phyloP scores from a whole-genome alignment of 1,140 invertebrate genomes.

The Drosophila tani region DNA sequence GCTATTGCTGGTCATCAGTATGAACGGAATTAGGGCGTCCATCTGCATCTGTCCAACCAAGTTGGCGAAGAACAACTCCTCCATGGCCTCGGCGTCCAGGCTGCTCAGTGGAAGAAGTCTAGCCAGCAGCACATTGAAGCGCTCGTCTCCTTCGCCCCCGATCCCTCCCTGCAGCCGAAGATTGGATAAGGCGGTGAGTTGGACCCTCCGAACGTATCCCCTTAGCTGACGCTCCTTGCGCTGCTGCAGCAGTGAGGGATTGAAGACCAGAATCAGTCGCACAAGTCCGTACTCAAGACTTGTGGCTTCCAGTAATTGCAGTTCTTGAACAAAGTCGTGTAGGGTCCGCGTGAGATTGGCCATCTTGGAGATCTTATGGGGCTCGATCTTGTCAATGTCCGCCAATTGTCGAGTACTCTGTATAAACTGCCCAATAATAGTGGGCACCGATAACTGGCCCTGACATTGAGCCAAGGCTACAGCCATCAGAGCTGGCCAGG shows the following conservation, averaged over 20 bases:
- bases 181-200: slow-evolving; percentile 68
- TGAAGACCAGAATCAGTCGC: slow-evolving; percentile 93
- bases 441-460: slow-evolving; percentile 91
- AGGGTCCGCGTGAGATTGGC: slow-evolving; percentile 93
- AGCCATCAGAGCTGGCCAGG: slow-evolving; percentile 97
- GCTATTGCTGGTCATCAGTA: slow-evolving; percentile 90
- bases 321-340: slow-evolving; percentile 91
- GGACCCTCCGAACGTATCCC: slow-evolving; percentile 74
- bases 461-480: slow-evolving; percentile 95
- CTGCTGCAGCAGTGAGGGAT: slow-evolving; percentile 66
- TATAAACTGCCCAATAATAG: slow-evolving; percentile 93
- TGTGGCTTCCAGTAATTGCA: slow-evolving; percentile 90
- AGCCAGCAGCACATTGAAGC: slow-evolving; percentile 86
- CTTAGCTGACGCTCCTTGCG: slow-evolving; percentile 66
- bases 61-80: slow-evolving; percentile 96
- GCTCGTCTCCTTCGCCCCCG: slow-evolving; percentile 61
- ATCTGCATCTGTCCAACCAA: slow-evolving; percentile 96
- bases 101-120: slow-evolving; percentile 91
- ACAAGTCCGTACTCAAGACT: slow-evolving; percentile 94
- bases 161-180: slow-evolving; percentile 48
- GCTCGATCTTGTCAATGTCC: slow-evolving; percentile 89
- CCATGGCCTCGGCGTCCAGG: slow-evolving; percentile 91
- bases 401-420: slow-evolving; percentile 87
- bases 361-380: slow-evolving; percentile 90
- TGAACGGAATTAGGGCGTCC: slow-evolving; percentile 96